Evolutionary conservation across 1,140 invertebrate genomes (phyloP), one percentile per base, ranked within the genome.

Genomic region (Heliothis subflexa): DNA sequence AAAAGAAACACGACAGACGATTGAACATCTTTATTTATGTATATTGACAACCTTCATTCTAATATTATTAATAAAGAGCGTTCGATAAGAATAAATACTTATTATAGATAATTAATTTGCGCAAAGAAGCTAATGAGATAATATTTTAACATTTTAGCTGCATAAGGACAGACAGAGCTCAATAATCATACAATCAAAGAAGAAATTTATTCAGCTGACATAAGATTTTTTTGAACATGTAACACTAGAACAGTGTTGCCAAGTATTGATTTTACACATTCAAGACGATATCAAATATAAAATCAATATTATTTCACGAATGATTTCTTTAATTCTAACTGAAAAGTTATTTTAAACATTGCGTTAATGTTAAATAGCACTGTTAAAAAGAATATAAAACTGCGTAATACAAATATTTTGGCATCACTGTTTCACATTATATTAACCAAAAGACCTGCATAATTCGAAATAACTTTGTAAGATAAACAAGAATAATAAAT

Each of bases 11-110:
- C 13, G 14, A 33, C 33, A 49, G 18, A 70, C 50, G 28, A 55
- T 61, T 74, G 75, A 78, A 76, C 55, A 59, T 57, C 57, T 81
- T 79, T 82, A 80, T 62, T 76, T 45, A 61, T 73, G 40, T 79
- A 73, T 76, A 72, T 79, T 78, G 77, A 79, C 77, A 81, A 81
- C 77, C 25, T 72, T 71, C 50, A 16, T 73, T 70, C 77, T 83
- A 73, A 80, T 66, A 75, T 72, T 25, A 75, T 64, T 72, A 57
- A 73, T 74, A 80, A 76, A 81, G 54, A 81, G 28, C 52, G 78
- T 71, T 76, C 25, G 61, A 75, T 75, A 78, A 49, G 54, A 61
- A 71, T 78, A 78, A 71, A 71, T 66, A 78, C 54, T 78, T 75
- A 71, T 25, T 12, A 45, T 49, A 49, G 11, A 28, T 59, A 59